Evolutionary conservation across 1,140 invertebrate species (phyloP).

Genomic region (Phortica variegata): DNA sequence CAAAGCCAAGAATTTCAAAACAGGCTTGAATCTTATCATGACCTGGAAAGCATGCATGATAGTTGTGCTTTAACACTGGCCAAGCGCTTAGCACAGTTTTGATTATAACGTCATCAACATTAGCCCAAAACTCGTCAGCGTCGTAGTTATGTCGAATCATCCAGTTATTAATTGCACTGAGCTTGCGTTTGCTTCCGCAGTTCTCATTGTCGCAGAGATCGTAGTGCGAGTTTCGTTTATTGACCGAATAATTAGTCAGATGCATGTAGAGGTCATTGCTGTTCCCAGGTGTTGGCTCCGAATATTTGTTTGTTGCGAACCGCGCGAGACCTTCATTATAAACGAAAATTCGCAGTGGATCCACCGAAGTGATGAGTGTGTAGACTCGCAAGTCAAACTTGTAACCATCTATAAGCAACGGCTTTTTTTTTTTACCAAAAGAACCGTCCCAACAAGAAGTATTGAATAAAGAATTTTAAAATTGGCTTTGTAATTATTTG

Average conservation of each 20-base stretch:
- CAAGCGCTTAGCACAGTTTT: slow-evolving; percentile 86
- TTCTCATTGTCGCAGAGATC: slow-evolving; percentile 63
- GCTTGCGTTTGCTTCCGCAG: slow-evolving; percentile 81
- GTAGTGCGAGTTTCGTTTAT: slow-evolving; percentile 85
- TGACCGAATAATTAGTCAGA: slow-evolving; percentile 95
- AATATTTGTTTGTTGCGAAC: slow-evolving; percentile 84
- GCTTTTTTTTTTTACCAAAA: too few relatives aligned
- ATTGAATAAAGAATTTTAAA: not conserved
- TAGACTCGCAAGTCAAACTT: slow-evolving; percentile 98
- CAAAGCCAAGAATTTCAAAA: slow-evolving; percentile 87
- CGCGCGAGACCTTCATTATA: slow-evolving; percentile 94
- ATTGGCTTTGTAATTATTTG: too few relatives aligned
- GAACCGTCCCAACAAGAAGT: too few relatives aligned
- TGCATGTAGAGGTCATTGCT: slow-evolving; percentile 91
- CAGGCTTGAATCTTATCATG: slow-evolving; percentile 82
- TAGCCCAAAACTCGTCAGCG: slow-evolving; percentile 73
- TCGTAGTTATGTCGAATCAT: slow-evolving; percentile 70
- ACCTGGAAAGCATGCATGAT: slow-evolving; percentile 82
- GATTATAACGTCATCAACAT: slow-evolving; percentile 85
- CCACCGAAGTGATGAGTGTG: slow-evolving; percentile 89
- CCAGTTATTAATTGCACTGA: slow-evolving; percentile 78
- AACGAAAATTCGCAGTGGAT: slow-evolving; percentile 89
- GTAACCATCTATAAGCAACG: slow-evolving; percentile 90
- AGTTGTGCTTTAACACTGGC: slow-evolving; percentile 83
- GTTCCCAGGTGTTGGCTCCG: slow-evolving; percentile 76